Evolutionary conservation across 2,113 vertebrate genomes (phyloP).

Genomic region (Hyperopisus bebe): DNA sequence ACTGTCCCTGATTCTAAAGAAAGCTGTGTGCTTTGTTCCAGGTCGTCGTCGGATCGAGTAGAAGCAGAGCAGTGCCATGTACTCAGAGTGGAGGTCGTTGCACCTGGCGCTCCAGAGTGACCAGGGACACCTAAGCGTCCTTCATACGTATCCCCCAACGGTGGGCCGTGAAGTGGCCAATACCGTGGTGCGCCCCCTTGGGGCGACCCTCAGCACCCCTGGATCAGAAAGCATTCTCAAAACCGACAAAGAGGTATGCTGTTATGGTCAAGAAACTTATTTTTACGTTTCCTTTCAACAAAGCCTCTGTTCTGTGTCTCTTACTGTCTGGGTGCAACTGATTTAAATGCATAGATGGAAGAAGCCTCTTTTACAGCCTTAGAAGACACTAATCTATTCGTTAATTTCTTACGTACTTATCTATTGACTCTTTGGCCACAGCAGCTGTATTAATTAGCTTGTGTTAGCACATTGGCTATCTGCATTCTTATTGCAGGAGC

Average conservation of each 20-base stretch:
- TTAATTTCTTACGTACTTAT: background rate
- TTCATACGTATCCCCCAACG: constrained; percentile 83
- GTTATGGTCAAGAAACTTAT: background rate
- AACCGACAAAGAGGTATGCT: constrained; percentile 85
- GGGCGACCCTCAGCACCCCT: constrained; percentile 72
- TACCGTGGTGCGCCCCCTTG: constrained; percentile 85
- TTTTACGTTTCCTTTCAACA: background rate
- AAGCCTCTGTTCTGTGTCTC: background rate
- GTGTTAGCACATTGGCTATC: background rate
- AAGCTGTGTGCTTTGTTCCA: constrained; percentile 30
- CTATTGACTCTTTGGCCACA: background rate
- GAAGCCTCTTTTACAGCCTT: background rate
- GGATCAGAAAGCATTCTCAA: constrained; percentile 84
- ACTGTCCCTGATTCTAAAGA: background rate
- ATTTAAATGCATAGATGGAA: background rate
- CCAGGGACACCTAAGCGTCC: constrained; percentile 89
- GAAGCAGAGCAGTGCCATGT: constrained; percentile 74
- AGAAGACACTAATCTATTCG: background rate
- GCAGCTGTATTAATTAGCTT: background rate
- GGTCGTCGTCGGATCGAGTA: constrained; percentile 53
- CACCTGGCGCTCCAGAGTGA: constrained; percentile 91
- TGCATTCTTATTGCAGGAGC: background rate
- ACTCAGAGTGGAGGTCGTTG: constrained; percentile 95
- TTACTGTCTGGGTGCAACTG: background rate
- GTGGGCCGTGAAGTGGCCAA: constrained; percentile 91